Conservation (phyloP, 2,888 invertebrate genomes). For the Dusona sp. region DNA sequence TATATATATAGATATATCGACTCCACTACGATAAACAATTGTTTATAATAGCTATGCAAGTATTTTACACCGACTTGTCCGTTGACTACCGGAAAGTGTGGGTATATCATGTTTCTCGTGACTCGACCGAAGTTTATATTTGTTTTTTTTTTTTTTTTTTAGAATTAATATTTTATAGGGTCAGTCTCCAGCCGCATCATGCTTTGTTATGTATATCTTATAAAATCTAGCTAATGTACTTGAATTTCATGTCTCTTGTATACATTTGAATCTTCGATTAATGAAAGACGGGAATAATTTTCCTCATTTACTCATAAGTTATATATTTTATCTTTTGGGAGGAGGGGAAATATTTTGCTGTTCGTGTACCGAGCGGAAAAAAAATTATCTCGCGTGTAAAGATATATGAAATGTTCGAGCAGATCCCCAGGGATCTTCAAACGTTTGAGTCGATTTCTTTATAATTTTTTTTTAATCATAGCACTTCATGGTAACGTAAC, state of each 20-base stretch:
- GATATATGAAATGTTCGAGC: slow-evolving; percentile 27
- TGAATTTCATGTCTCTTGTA: slow-evolving; percentile 64
- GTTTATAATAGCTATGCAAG: slow-evolving; percentile 62
- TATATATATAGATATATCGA: slow-evolving; percentile 51
- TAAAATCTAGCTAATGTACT: slow-evolving; percentile 73
- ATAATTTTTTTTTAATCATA: slow-evolving; percentile 48
- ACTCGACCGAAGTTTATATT: slow-evolving; percentile 47
- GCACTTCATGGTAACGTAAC: slow-evolving; percentile 64
- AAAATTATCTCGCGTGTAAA: slow-evolving; percentile 12
- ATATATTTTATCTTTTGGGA: slow-evolving; percentile 21
- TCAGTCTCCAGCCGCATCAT: slow-evolving; percentile 74
- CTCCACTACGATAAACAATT: slow-evolving; percentile 65
- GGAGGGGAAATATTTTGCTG: slow-evolving; percentile 2
- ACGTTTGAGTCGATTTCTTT: slow-evolving; percentile 39
- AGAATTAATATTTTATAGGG: slow-evolving; percentile 46
- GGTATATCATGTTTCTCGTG: slow-evolving; percentile 45
- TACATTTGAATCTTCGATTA: slow-evolving; percentile 62
- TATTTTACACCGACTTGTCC: slow-evolving; percentile 44
- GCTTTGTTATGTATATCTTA: slow-evolving; percentile 71
- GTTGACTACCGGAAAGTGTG: slow-evolving; percentile 35
- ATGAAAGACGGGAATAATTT: slow-evolving; percentile 62
- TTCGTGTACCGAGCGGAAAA: background rate
- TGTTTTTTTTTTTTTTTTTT: slow-evolving; percentile 25
- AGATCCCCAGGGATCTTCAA: slow-evolving; percentile 41
- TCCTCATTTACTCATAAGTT: slow-evolving; percentile 30